Base-by-base conservation (phyloP, 2,113 vertebrate genomes). In the Macrotis lagotis region DNA sequence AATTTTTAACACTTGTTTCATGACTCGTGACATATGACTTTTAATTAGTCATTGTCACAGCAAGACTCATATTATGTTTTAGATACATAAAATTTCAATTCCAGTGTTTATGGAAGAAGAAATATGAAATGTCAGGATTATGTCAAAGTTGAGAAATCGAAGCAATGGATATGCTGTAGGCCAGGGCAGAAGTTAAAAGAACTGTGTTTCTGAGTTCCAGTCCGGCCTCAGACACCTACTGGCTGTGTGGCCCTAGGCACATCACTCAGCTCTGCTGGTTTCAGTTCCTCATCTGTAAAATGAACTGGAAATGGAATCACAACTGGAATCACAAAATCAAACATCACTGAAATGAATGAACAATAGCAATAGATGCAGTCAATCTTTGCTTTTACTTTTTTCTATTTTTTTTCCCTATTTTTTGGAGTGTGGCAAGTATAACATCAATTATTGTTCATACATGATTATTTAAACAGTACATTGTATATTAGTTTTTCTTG, bases 31-130 rank as follows among this genome's bases (percentile, higher is more conserved):
- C 66, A 44, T 83, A 44, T 83, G 66, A 83, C 37, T 44, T 83
- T 83, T 83, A 83, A 83, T 83, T 83, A 83, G 66, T 83, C 66
- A 83, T 83, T 83, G 44, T 83, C 66, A 83, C n/a, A 83, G 66
- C n/a, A 83, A 83, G 66, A 7, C 19, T 83, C 66, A 44, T 83
- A n/a, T 83, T 83, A 37, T 83, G 19, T 83, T 22, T 83, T 44
- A 44, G n/a, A 83, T 44, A 83, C n/a, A 44, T 83, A 44, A 83
- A 83, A 44, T 83, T 8, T 44, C n/a, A 24, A 7, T 83, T 83
- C n/a, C n/a, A 83, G 6, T 6, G 11, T 74, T 22, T 44, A 24
- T 44, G n/a, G n/a, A 83, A 83, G n/a, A 83, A 2, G 66, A 24
- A 44, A 44, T 44, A 24, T 7, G 44, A n/a, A 44, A 83, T 83